Percentiles rank a stretch among this genome's conserved stretches.
phyloP scores from a whole-genome alignment of 2,113 vertebrate species.

The Ctenodactylus gundi region DNA sequence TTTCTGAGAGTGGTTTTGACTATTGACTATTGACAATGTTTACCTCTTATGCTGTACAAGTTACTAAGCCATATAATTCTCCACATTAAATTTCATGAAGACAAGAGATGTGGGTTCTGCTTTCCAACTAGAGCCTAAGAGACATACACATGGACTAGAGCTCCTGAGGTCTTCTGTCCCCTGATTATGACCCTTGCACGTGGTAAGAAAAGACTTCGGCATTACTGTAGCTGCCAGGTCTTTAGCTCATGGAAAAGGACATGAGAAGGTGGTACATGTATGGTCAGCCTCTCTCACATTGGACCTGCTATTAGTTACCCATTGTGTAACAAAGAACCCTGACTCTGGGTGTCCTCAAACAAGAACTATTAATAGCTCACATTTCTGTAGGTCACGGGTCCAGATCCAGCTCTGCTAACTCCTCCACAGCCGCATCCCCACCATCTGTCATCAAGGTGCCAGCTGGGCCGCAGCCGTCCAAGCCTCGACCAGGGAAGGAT shows the following conservation, averaged over 20 bases:
- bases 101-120: background rate
- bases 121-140: background rate
- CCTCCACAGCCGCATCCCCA: background rate
- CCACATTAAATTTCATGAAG: background rate
- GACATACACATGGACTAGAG: background rate
- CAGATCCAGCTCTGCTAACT: background rate
- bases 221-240: background rate
- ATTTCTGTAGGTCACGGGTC: background rate
- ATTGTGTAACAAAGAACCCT: background rate
- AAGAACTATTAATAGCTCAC: background rate
- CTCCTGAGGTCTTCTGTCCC: background rate
- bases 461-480: background rate
- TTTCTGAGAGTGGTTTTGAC: conserved; percentile 2
- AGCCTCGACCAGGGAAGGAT: background rate
- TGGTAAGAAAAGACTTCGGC: background rate
- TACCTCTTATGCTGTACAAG: background rate
- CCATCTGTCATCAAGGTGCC: too few relatives aligned
- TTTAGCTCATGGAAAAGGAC: background rate
- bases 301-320: background rate
- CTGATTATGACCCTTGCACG: background rate
- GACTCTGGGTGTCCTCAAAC: background rate
- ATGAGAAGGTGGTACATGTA: background rate
- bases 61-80: background rate
- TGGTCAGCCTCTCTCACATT: background rate
- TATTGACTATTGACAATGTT: background rate